Conservation (phyloP, 2,113 vertebrate species). For the human region DNA sequence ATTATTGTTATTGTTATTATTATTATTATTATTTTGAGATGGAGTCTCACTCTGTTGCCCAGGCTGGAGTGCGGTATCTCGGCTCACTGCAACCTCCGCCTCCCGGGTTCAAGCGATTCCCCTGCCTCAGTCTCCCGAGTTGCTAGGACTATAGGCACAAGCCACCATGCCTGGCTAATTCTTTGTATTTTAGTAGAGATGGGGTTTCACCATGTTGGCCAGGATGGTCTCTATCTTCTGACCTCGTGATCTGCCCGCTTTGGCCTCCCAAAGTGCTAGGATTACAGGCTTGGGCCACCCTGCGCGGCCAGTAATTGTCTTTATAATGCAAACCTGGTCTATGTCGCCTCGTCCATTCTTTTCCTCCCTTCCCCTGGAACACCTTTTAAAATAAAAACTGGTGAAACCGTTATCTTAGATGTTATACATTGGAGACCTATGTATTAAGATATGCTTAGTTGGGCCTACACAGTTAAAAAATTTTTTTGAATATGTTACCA, state of each 20-base stretch:
- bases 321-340: not conserved
- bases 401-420: not conserved
- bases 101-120: too few relatives aligned
- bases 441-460: not conserved
- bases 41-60: not conserved
- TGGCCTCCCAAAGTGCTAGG: not conserved
- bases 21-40: not conserved
- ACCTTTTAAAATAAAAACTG: not conserved
- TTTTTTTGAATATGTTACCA: not conserved
- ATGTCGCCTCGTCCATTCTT: fast-evolving
- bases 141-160: too few relatives aligned
- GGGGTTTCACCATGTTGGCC: too few relatives aligned
- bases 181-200: too few relatives aligned
- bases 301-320: not conserved
- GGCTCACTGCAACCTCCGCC: too few relatives aligned
- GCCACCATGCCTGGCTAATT: too few relatives aligned
- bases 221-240: too few relatives aligned
- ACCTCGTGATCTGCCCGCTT: not conserved
- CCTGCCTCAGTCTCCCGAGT: too few relatives aligned
- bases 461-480: not conserved
- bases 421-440: not conserved
- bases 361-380: not conserved
- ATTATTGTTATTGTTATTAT: too few relatives aligned
- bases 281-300: not conserved
- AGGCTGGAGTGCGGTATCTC: not conserved